These are phyloP conservation scores for Coelogynopora nodosa DNA, from an alignment of 2,888 invertebrate species.

Conservation along the genomic window DNA sequence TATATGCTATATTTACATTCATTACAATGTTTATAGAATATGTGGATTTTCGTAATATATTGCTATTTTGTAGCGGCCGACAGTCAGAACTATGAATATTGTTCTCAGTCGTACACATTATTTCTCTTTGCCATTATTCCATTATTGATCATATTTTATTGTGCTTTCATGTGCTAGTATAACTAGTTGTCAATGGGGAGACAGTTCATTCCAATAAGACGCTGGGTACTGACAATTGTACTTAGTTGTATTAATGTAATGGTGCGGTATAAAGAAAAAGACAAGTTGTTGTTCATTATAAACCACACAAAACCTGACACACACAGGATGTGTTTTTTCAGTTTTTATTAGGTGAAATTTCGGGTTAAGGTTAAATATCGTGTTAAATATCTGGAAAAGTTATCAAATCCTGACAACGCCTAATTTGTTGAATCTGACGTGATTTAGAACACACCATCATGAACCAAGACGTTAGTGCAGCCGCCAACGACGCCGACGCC, in stretches of 20 bases:
- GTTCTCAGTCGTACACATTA: not conserved
- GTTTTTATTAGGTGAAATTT: too few species aligned
- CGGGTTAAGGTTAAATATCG: too few species aligned
- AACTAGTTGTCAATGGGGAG: not conserved
- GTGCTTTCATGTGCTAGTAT: too few species aligned
- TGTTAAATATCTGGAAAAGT: too few species aligned
- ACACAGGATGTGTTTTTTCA: too few species aligned
- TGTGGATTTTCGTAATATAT: not conserved
- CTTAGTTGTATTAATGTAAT: too few species aligned
- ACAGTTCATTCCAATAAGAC: not conserved
- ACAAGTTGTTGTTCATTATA: too few species aligned
- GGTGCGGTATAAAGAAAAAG: too few species aligned
- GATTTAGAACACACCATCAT: not conserved
- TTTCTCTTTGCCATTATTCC: not conserved
- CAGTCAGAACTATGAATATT: not conserved
- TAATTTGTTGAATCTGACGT: not conserved
- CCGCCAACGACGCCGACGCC: too few species aligned
- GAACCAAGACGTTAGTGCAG: not conserved
- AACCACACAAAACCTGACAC: too few species aligned
- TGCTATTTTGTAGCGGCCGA: not conserved
- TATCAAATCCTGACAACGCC: not conserved
- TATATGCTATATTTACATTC: not conserved
- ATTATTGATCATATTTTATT: too few species aligned
- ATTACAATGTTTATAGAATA: not conserved
- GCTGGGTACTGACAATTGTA: too few species aligned